Percentiles rank a stretch among this genome's conserved stretches.
Conservation (phyloP, 2,888 invertebrate genomes). For the Drosophila leonis region DNA sequence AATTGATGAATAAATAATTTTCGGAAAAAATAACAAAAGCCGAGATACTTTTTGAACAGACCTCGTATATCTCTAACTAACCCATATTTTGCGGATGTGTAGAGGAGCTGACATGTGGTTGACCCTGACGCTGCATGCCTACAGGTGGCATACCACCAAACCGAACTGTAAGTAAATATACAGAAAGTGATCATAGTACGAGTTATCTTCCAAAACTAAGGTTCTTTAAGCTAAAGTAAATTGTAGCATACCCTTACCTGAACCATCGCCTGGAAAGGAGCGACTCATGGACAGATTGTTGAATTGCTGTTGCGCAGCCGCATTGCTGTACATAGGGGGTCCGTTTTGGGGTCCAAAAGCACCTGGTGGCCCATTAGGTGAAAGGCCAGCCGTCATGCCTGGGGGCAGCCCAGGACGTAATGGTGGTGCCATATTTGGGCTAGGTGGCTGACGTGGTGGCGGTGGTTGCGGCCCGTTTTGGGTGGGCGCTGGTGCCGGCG, state of each 20-base stretch:
- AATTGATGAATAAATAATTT: no score
- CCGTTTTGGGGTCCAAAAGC: conserved; percentile 83
- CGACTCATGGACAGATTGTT: conserved; percentile 84
- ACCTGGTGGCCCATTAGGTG: conserved; percentile 83
- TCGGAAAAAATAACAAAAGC: no score
- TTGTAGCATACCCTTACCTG: conserved; percentile 78
- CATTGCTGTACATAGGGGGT: conserved; percentile 84
- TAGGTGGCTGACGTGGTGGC: conserved; percentile 84
- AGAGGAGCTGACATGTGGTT: conserved; percentile 88
- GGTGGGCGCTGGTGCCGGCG: conserved; percentile 84
- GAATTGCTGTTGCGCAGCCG: conserved; percentile 82
- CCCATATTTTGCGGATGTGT: conserved; percentile 89
- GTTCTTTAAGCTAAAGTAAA: background rate
- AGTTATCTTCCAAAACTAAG: background rate
- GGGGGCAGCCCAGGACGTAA: conserved; percentile 84
- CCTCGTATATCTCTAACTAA: conserved; percentile 62
- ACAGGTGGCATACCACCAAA: conserved; percentile 84
- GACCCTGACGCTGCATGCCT: conserved; percentile 86
- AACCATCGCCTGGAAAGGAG: conserved; percentile 82
- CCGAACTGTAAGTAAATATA: conserved; percentile 76
- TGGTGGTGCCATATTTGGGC: conserved; percentile 85
- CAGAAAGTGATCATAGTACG: conserved; percentile 20
- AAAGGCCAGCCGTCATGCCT: conserved; percentile 83
- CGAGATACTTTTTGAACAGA: no score
- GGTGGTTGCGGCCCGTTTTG: conserved; percentile 82